Evolutionary conservation across 37 sponge, comb jelly and placozoan genomes (phyloP), one percentile per base, ranked within the genome.

Genomic region (Spongilla lacustris): DNA sequence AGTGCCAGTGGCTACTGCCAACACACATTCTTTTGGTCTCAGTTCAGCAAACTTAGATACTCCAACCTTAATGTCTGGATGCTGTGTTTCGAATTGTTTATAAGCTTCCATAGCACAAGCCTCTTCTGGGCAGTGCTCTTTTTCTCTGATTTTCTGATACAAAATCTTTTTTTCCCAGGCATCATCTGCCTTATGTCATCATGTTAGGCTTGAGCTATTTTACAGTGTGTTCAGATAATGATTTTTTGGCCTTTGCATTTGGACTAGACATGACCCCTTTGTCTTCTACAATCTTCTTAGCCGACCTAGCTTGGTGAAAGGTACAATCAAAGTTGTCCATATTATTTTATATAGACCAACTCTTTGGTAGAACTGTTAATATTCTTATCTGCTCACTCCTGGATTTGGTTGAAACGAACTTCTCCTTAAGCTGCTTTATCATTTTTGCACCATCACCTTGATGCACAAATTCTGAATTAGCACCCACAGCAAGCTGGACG

Each of bases 1-100:
- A 27, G 90, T 89, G 29, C 90, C 90, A 79, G 75, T 83, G 68
- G 81, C 80, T 50, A 80, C 89, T 30, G 90, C 85, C n/a, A 89
- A 41, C 13, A 90, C 72, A 81, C 91, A 90, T 14, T 85, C 50
- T 67, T 66, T 74, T 68, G 91, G 91, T 22, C 86, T 46, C 12
- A 90, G 85, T 27, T 84, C 82, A 49, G 86, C 81, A 74, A 89
- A 90, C 69, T 90, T 90, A 22, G 91, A 90, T 68, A 90, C 85
- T 14, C 86, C 85, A 28, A 90, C 66, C 66, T 81, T 85, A 68
- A 48, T 28, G 1, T 66, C 67, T 74, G 86, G 91, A 50, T 76
- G 33, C 73, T 81, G 74, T 24, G 58, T 77, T 75, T 85, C 81
- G 48, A 90, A 90, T 14, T 30, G 6, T 8, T 29, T 71, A 67